A percentile compares a stretch with the other conserved stretches of the same genome.
These are phyloP conservation scores for Hafferia zeledoni DNA, from an alignment of 2,797 vertebrate genomes.

Conservation along the genomic window DNA sequence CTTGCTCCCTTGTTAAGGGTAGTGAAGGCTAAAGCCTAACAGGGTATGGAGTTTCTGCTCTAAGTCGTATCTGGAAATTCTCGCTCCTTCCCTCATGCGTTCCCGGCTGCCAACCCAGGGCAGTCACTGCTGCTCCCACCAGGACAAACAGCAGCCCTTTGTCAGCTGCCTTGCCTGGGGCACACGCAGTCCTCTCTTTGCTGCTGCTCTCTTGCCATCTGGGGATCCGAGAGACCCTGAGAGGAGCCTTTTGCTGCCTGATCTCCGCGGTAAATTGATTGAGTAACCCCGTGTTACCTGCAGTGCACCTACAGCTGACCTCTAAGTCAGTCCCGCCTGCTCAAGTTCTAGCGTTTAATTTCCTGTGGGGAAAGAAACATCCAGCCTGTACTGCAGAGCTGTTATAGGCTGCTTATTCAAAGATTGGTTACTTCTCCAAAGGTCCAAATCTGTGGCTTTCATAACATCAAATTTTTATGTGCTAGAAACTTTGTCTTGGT, in stretches of 20 bases:
- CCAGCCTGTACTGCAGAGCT: background rate
- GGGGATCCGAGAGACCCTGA: background rate
- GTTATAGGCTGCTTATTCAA: background rate
- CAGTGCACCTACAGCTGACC: background rate
- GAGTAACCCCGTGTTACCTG: background rate
- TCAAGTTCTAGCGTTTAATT: background rate
- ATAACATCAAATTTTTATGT: background rate
- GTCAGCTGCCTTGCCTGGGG: background rate
- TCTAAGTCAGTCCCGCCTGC: background rate
- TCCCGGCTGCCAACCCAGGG: background rate
- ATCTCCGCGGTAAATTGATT: background rate
- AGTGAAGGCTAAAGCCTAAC: background rate
- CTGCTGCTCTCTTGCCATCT: background rate
- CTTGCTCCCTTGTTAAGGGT: background rate
- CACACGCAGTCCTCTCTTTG: background rate
- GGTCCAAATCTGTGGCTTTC: background rate
- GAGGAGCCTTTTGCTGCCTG: background rate
- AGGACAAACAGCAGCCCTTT: slow-evolving; percentile 41
- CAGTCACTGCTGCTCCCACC: background rate
- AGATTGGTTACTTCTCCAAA: background rate
- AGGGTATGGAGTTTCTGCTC: background rate
- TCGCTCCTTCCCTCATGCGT: background rate
- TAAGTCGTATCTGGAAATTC: background rate
- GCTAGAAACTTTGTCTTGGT: background rate
- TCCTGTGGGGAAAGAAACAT: background rate